phyloP scores from a whole-genome alignment of 2,113 vertebrate species.

The Scartelaos histophorus region DNA sequence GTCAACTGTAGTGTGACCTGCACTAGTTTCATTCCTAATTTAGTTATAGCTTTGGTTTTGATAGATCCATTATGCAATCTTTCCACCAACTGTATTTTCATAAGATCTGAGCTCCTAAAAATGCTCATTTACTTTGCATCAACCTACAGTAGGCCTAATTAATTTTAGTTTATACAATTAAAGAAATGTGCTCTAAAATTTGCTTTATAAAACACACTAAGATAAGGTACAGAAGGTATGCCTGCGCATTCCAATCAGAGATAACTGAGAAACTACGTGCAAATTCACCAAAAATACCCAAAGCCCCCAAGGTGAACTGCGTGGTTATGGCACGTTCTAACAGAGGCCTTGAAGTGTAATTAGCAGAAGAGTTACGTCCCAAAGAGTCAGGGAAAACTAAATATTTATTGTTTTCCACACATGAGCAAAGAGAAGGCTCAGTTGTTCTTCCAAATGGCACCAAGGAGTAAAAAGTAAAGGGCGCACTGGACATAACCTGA shows the following conservation, averaged over 20 bases:
- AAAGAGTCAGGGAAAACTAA: not conserved
- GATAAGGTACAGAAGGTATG: constrained; percentile 14
- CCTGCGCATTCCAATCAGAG: constrained; percentile 34
- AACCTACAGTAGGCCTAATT: too few species aligned
- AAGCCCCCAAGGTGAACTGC: not conserved
- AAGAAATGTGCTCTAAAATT: not conserved
- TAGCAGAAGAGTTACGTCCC: constrained; percentile 1
- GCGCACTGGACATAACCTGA: not conserved
- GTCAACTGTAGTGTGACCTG: not conserved
- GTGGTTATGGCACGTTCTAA: constrained; percentile 5
- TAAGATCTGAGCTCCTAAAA: too few species aligned
- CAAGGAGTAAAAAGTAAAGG: constrained; percentile 4
- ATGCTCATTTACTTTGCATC: too few species aligned
- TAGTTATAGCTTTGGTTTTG: too few species aligned
- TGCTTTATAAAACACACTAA: constrained; percentile 1
- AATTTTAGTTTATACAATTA: not conserved
- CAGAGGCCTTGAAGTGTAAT: not conserved
- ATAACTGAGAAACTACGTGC: constrained; percentile 11
- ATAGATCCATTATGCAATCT: not conserved
- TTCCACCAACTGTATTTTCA: not conserved
- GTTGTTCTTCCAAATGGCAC: constrained; percentile 21
- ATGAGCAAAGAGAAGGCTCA: constrained; percentile 19
- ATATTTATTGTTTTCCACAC: constrained; percentile 7
- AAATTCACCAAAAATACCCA: not conserved
- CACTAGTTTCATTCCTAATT: not conserved